phyloP scores from a whole-genome alignment of 2,888 invertebrate species.

The Agrilus cyanescens region DNA sequence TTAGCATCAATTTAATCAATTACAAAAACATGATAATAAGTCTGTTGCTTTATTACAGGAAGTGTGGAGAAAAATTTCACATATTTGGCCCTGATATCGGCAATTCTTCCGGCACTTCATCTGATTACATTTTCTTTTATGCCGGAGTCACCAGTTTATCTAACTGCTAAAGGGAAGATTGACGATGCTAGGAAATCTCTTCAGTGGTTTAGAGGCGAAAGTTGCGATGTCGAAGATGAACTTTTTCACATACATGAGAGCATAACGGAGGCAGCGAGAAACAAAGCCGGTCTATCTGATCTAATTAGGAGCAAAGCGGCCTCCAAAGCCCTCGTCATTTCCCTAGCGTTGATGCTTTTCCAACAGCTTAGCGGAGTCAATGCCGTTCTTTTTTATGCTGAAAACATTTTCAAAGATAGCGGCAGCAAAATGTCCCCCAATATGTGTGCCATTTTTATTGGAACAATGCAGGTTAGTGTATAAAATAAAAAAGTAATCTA shows the following conservation, averaged over 20 bases:
- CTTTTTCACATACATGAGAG: constrained; percentile 39
- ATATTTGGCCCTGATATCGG: constrained; percentile 35
- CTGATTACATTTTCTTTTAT: constrained; percentile 44
- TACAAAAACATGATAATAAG: background rate
- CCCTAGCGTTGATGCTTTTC: constrained; percentile 36
- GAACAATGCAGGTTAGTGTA: constrained; percentile 29
- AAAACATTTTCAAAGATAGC: constrained; percentile 27
- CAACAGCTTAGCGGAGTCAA: constrained; percentile 35
- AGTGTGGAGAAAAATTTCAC: constrained; percentile 34
- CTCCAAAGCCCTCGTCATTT: constrained; percentile 24
- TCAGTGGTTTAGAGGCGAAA: constrained; percentile 48
- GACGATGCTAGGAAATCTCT: constrained; percentile 49
- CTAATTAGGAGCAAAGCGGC: constrained; percentile 19
- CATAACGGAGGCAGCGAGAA: constrained; percentile 36
- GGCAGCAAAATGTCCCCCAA: constrained; percentile 24
- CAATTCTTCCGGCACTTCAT: constrained; percentile 33
- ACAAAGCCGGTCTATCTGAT: constrained; percentile 38
- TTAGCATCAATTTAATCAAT: constrained; percentile 3
- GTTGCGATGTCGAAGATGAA: constrained; percentile 46
- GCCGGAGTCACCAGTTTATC: constrained; percentile 60
- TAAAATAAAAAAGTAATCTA: too few relatives aligned
- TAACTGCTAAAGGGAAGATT: constrained; percentile 42
- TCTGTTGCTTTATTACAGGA: constrained; percentile 18
- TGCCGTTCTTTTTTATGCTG: constrained; percentile 31
- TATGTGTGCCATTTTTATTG: constrained; percentile 35